Evolutionary conservation across 2,888 invertebrate species (phyloP), one percentile per base, ranked within the genome.

Genomic region (Girardia tigrina): DNA sequence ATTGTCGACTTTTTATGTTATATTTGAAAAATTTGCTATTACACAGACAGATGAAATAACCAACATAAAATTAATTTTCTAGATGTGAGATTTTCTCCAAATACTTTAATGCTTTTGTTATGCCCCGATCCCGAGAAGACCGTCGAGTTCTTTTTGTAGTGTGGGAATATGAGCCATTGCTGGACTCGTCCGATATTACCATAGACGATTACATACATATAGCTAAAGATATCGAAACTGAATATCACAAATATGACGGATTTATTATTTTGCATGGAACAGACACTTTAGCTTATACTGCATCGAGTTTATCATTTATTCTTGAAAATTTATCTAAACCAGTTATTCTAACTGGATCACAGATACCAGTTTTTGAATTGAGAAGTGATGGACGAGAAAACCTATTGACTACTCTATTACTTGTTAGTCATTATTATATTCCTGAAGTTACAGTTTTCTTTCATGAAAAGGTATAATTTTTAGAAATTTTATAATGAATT

Each of bases 271-370:
- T 97, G 0, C 95, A 97, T 82, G 97, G 97, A 0, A 97, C 85
- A 0, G 97, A 97, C 82, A 97, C 97, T 0, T 86, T 97, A 79
- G 89, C 92, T 2, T 97, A 94, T 84, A 94, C 95, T 0, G 92
- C 97, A 0, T 94, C 94, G 0, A 94, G 94, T 0, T 85, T 97
- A 0, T 94, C 94, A 0, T 97, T 94, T 83, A 94, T 97, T 92
- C 87, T 95, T 81, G 93, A 95, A 83, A 90, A 93, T 80, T 88
- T 97, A 0, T 91, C 92, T 16, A 97, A 97, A 84, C 89, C 91
- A 4, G 90, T 97, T 16, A 89, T 97, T 28, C 86, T 97, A 71
- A 97, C 95, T 1, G 95, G 95, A 20, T 90, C 94, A 8, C 80
- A 92, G 89, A 90, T 94, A 79, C 93, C 95, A 0, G 90, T 97